Evolutionary conservation across 2,113 vertebrate species (phyloP).

Genomic region (Hippoglossus stenolepis): DNA sequence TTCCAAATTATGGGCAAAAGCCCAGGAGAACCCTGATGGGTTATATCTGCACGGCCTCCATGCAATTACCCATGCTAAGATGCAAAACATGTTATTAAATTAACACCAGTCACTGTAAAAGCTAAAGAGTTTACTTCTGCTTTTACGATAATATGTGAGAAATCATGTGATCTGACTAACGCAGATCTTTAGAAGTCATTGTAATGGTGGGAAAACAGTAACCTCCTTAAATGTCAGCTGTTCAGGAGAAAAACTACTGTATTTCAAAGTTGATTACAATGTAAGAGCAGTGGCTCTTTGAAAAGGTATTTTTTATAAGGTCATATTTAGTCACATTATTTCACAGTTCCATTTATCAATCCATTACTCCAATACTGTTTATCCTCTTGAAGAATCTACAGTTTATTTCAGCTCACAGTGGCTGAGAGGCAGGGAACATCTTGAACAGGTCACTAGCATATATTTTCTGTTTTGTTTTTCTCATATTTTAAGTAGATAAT

Average conservation of each 20-base stretch:
- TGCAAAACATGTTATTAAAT: constrained; percentile 14
- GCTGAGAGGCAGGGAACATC: too few species aligned
- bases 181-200: not conserved
- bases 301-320: too few species aligned
- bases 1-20: constrained; percentile 23
- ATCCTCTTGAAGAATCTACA: too few species aligned
- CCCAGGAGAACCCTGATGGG: constrained; percentile 31
- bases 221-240: not conserved
- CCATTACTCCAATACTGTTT: too few species aligned
- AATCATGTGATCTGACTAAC: not conserved
- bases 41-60: constrained; percentile 7
- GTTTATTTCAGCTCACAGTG: too few species aligned
- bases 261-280: not conserved
- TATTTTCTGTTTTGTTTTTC: too few species aligned
- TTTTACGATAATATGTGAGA: constrained; percentile 19
- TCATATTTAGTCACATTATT: too few species aligned
- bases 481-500: too few species aligned
- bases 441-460: too few species aligned
- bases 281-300: too few species aligned
- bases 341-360: too few species aligned
- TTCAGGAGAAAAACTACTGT: too few species aligned
- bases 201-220: not conserved
- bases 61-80: constrained; percentile 26
- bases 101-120: constrained; percentile 24
- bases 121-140: constrained; percentile 9